Evolutionary conservation across 2,797 vertebrate genomes (phyloP), one percentile per base, ranked within the genome.

Genomic region (Rhyacichthys aspro): DNA sequence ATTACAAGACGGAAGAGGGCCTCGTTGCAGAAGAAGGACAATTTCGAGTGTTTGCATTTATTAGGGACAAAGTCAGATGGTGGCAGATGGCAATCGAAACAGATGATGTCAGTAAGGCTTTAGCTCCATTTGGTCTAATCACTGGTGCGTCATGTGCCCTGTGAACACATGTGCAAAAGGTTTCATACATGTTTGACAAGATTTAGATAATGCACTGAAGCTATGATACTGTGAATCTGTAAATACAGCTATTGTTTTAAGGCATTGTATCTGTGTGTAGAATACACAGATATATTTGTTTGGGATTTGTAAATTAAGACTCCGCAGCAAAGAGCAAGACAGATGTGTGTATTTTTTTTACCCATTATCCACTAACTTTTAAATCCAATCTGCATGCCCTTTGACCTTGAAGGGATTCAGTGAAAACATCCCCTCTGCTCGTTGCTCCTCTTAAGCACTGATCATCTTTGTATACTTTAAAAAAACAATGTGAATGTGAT

Each of bases 81-180:
- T 5, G 28, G 63, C 86, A 85, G 83, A 86, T 82, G 80, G 83
- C 63, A 67, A 75, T 62, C 62, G 63, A 74, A 85, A 70, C 83
- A 87, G 76, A 85, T 81, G 78, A 65, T 61, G 56, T 79, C 72
- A 78, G 79, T 74, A 70, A 69, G 38, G 49, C 67, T 63, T 76
- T 57, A 72, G 33, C 72, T 70, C 68, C 74, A 61, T 79, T 83
- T 86, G 59, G 66, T 76, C 56, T 84, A 79, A 83, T 83, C 78
- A 67, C 64, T 47, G 55, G 62, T 69, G 68, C 50, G 55, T 60
- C 41, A 1, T 50, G 58, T 72, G 76, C 76, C 76, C 81, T 78
- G 23, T 70, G 11, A 49, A 59, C 10, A 14, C 55, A 23, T 64
- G 49, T 32, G 32, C 3, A 59, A 14, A 66, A 63, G 23, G 33